Evolutionary conservation across 2,797 vertebrate species (phyloP).

Genomic region (Sebastes vulpes): DNA sequence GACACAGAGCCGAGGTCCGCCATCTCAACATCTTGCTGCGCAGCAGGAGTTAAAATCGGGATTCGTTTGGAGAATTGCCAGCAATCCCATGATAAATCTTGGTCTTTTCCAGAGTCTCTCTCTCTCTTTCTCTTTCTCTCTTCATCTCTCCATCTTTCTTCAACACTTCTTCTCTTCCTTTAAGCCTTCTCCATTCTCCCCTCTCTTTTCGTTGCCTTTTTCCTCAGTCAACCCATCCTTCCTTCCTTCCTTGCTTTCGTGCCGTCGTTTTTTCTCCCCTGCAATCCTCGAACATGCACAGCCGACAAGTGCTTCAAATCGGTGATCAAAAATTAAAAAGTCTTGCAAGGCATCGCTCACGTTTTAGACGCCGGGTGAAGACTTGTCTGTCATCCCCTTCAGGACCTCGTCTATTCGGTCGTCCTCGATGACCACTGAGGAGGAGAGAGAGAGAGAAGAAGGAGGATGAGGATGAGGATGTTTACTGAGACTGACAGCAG

Average conservation of each 20-base stretch:
- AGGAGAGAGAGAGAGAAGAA: not conserved
- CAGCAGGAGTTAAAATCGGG: conserved; percentile 82
- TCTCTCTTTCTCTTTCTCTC: conserved; percentile 55
- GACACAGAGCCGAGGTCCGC: conserved; percentile 77
- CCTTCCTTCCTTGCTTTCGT: conserved; percentile 71
- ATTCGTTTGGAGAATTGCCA: conserved; percentile 90
- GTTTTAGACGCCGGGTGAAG: conserved; percentile 95
- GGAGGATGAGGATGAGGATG: conserved; percentile 17
- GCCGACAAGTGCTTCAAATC: conserved; percentile 92
- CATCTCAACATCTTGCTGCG: conserved; percentile 81
- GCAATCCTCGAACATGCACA: conserved; percentile 92
- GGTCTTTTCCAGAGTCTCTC: conserved; percentile 78
- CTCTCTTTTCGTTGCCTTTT: conserved; percentile 1
- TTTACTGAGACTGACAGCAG: conserved; percentile 26
- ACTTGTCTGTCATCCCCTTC: conserved; percentile 98
- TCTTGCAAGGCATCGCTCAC: conserved; percentile 84
- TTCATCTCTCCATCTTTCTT: conserved; percentile 8
- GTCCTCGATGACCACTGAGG: conserved; percentile 98
- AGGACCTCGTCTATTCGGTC: conserved; percentile 99
- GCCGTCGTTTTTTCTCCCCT: conserved; percentile 72
- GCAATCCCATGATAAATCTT: conserved; percentile 89
- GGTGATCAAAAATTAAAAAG: conserved; percentile 88
- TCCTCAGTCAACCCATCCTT: conserved; percentile 26
- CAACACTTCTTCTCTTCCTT: conserved; percentile 50
- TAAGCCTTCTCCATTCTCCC: conserved; percentile 29